Percentiles rank a stretch among this genome's conserved stretches.
phyloP scores from a whole-genome alignment of 2,113 vertebrate genomes.

The Egretta garzetta region DNA sequence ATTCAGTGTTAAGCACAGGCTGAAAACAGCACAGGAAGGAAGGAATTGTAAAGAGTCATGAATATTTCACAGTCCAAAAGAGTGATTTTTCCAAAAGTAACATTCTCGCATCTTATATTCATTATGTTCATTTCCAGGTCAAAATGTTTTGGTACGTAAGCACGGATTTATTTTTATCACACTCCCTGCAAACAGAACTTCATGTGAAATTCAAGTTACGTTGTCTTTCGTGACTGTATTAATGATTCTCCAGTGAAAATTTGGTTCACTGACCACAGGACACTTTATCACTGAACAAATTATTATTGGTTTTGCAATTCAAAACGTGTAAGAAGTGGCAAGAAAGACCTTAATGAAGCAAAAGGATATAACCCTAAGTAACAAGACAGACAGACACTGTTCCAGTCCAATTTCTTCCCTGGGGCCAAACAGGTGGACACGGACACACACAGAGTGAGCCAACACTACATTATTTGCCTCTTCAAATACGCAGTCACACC shows the following conservation, averaged over 20 bases:
- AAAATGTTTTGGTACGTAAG: conserved; percentile 2
- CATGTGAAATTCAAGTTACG: not conserved
- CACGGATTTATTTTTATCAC: not conserved
- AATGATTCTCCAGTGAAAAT: not conserved
- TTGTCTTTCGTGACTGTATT: not conserved
- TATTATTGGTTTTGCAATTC: not conserved
- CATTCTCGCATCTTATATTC: conserved; percentile 1
- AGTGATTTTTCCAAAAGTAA: conserved; percentile 16
- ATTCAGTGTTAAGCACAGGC: not conserved
- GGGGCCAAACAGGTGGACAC: not conserved
- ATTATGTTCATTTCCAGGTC: not conserved
- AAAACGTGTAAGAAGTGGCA: not conserved
- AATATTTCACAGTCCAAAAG: conserved; percentile 16
- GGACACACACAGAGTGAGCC: not conserved
- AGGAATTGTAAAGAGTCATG: not conserved
- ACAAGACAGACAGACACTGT: not conserved
- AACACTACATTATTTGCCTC: not conserved
- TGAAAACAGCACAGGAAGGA: conserved; percentile 34
- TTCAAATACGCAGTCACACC: not conserved
- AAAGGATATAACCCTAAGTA: not conserved
- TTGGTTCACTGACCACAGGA: not conserved
- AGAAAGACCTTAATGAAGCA: not conserved
- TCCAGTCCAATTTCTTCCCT: not conserved
- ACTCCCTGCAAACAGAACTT: not conserved
- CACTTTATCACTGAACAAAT: not conserved